These are phyloP conservation scores for Coccyzus lansbergi DNA, from an alignment of 2,797 vertebrate genomes.

Conservation along the genomic window DNA sequence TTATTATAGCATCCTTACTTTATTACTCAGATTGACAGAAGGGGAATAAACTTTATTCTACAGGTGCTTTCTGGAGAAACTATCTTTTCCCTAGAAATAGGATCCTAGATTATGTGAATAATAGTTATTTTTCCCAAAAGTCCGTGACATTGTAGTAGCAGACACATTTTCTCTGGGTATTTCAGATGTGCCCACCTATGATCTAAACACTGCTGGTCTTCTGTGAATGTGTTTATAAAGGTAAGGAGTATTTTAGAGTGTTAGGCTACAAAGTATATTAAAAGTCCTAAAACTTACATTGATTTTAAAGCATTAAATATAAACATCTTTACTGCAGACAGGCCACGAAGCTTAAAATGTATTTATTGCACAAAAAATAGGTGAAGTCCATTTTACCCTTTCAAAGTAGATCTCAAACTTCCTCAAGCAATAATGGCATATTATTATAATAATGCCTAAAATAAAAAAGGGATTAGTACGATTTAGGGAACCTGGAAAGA, in stretches of 20 bases:
- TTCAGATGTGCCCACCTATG: background rate
- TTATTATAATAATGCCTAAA: background rate
- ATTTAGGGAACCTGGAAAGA: background rate
- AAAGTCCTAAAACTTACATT: background rate
- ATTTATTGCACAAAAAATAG: slow-evolving; percentile 3
- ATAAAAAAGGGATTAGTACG: background rate
- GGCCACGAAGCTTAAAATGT: background rate
- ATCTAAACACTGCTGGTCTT: background rate
- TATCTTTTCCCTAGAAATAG: background rate
- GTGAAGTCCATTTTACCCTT: slow-evolving; percentile 18
- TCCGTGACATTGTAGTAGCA: background rate
- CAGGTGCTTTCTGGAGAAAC: slow-evolving; percentile 48
- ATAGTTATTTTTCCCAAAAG: background rate
- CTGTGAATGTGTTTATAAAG: background rate
- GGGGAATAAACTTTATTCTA: slow-evolving; percentile 45
- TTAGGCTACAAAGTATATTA: background rate
- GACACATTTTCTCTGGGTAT: background rate
- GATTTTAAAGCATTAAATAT: slow-evolving; percentile 30
- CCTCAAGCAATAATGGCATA: background rate
- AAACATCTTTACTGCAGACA: background rate
- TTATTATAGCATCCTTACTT: slow-evolving; percentile 20
- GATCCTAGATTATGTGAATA: background rate
- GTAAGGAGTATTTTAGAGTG: background rate
- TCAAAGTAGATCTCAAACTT: slow-evolving; percentile 13
- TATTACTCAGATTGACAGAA: slow-evolving; percentile 20